Evolutionary conservation across 2,113 vertebrate genomes (phyloP).

Genomic region (Camelus dromedarius): DNA sequence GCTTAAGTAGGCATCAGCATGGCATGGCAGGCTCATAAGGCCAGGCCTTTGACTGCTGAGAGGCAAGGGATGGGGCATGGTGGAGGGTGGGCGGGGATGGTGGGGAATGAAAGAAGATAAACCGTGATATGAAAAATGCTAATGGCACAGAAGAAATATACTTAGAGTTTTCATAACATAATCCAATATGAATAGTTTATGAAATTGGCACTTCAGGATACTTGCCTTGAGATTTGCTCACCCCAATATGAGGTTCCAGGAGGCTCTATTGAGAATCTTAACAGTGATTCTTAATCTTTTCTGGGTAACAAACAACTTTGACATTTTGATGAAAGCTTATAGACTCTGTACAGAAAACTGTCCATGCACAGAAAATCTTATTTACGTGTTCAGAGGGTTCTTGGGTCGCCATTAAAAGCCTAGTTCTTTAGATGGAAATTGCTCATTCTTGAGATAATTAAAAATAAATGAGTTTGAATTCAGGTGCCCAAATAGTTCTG

Average conservation of each 20-base stretch:
- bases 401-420: not conserved
- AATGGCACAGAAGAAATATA: not conserved
- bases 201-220: not conserved
- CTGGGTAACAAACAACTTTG: constrained; percentile 19
- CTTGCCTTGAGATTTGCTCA: constrained; percentile 17
- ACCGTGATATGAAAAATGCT: not conserved
- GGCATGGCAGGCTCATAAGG: not conserved
- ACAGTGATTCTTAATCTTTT: constrained; percentile 52
- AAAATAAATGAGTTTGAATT: constrained; percentile 64
- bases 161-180: not conserved
- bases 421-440: constrained; percentile 44
- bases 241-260: not conserved
- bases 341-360: not conserved
- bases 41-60: not conserved
- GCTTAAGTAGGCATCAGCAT: not conserved
- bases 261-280: constrained; percentile 45
- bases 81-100: not conserved
- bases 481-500: constrained; percentile 48
- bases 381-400: not conserved
- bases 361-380: constrained; percentile 17
- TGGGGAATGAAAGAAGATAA: not conserved
- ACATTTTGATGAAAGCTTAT: constrained; percentile 46
- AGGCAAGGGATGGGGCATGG: not conserved
- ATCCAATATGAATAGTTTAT: not conserved
- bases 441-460: constrained; percentile 42